These are phyloP conservation scores for Caenorhabditis doughertyi DNA, from an alignment of 2,888 invertebrate species.

Conservation along the genomic window DNA sequence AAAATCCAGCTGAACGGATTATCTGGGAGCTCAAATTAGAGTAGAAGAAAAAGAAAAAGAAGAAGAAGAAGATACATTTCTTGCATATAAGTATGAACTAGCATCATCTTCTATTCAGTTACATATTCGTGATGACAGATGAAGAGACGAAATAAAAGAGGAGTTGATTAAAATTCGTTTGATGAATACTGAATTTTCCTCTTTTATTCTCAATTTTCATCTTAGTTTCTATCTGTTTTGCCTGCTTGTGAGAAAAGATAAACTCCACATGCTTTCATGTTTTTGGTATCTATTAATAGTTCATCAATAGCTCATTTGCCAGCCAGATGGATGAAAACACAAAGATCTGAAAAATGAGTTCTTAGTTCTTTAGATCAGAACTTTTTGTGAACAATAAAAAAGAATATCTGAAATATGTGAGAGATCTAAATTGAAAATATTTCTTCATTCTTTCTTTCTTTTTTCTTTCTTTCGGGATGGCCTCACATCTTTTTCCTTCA, in stretches of 20 bases:
- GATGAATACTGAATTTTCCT: conserved; percentile 35
- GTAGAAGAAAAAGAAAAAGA: conserved; percentile 13
- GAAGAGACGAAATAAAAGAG: neutral
- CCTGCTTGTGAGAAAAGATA: neutral
- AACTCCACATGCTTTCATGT: neutral
- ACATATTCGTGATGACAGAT: conserved; percentile 44
- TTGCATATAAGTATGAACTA: conserved; percentile 50
- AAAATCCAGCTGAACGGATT: conserved; percentile 49
- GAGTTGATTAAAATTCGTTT: conserved; percentile 55
- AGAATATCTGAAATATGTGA: conserved; percentile 12
- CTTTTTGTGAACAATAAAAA: conserved; percentile 5
- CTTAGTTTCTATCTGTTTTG: neutral
- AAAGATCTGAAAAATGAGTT: neutral
- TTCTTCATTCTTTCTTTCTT: conserved; percentile 17
- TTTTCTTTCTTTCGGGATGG: conserved; percentile 3
- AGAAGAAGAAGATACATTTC: conserved; percentile 37
- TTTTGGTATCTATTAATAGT: conserved; percentile 1
- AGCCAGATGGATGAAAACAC: neutral
- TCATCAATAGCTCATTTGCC: neutral
- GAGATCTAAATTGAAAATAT: conserved; percentile 29
- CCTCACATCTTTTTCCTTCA: conserved; percentile 33
- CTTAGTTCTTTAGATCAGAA: neutral
- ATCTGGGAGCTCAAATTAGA: conserved; percentile 42
- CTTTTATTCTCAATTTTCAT: conserved; percentile 3
- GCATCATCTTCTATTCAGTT: conserved; percentile 49